phyloP scores from a whole-genome alignment of 2,888 invertebrate genomes.

The Arrhopalites spinosus region DNA sequence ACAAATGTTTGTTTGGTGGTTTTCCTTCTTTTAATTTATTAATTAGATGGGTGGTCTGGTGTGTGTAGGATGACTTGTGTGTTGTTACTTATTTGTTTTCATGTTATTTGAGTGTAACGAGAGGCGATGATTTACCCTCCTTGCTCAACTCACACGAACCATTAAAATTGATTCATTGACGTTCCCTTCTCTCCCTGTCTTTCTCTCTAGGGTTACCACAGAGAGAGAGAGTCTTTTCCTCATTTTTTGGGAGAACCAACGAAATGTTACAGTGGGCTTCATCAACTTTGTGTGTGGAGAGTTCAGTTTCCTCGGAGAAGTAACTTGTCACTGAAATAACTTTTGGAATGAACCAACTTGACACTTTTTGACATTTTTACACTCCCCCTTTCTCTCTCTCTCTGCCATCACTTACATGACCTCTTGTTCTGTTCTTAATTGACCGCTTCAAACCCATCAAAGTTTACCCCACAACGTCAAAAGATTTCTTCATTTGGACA shows the following conservation, averaged over 20 bases:
- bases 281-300: too few species aligned
- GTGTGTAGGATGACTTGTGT: conserved; percentile 7
- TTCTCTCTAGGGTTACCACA: neutral
- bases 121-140: conserved; percentile 34
- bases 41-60: conserved; percentile 39
- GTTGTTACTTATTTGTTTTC: conserved; percentile 1
- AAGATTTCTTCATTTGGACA: too few species aligned
- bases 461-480: too few species aligned
- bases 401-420: neutral
- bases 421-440: too few species aligned
- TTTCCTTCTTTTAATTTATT: conserved; percentile 33
- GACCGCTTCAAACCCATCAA: too few species aligned
- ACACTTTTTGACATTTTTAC: conserved; percentile 20
- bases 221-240: too few species aligned
- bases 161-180: conserved; percentile 40
- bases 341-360: conserved; percentile 9
- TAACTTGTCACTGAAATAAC: neutral
- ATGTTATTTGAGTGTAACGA: conserved; percentile 34
- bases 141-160: conserved; percentile 36
- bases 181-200: neutral
- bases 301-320: too few species aligned
- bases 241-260: too few species aligned
- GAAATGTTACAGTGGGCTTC: too few species aligned
- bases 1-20: conserved; percentile 16
- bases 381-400: conserved; percentile 10